Base-by-base conservation (phyloP, 23 tunicate genomes). In the Diplosoma virens region DNA sequence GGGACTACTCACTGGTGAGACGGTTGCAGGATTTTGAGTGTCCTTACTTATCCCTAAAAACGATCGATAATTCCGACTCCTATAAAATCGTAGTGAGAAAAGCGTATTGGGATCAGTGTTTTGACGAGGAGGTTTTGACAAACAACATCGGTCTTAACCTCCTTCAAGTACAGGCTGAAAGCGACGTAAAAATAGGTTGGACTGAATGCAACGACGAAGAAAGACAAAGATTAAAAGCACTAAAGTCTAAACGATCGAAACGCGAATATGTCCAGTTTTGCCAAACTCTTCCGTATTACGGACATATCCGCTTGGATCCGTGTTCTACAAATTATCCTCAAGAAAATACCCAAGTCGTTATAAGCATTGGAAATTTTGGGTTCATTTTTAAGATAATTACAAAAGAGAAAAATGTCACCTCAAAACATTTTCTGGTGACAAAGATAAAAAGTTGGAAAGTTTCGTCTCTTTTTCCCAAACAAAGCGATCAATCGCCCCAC, bases 21-120 rank as follows among this genome's bases (percentile, higher is more conserved):
- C 64, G 75, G 59, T 54, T 92, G 56, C 97, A 92, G 71, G 87
- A 85, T 26, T 92, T 92, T 64, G 97, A 92, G 81, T 85, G 83
- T 27, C 97, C 97, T 4, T 92, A 79, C 55, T 75, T 92, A 36
- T 85, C 97, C 23, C 47, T 92, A 32, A 92, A 85, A 71, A 34
- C 83, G n/a, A 18, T 81, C 46, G 32, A 64, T 21, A 84, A 85
- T 32, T 52, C 87, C 25, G 16, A 77, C 21, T 52, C 52, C 22
- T 81, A 81, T 48, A 80, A 85, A 70, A 71, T 92, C 29, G 75
- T 85, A 0, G 35, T 92, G 22, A 58, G 97, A 37, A 92, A 85
- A 58, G 11, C 84, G 0, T 92, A 80, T 76, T 92, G 97, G 97
- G 97, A 92, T 71, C 87, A 78, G 56, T 58, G 81, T 23, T 80